These are phyloP conservation scores for Augochlora pura DNA, from an alignment of 1,140 invertebrate genomes.

Conservation along the genomic window DNA sequence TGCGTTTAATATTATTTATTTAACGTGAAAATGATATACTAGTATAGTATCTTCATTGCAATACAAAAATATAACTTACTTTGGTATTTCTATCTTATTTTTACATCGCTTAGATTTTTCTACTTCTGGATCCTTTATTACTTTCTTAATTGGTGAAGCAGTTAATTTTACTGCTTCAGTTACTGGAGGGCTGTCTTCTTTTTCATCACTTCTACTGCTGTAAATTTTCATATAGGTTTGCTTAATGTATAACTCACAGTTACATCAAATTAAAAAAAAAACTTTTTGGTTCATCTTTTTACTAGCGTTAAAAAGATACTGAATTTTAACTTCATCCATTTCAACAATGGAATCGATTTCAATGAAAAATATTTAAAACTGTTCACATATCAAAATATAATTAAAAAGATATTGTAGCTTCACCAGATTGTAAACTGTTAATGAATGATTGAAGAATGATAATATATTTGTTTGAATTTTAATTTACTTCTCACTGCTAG, in stretches of 20 bases:
- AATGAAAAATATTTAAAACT: no score
- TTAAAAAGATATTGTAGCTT: no score
- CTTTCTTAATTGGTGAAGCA: conserved; percentile 77
- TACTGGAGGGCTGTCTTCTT: conserved; percentile 75
- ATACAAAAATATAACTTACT: conserved; percentile 73
- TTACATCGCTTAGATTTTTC: conserved; percentile 79
- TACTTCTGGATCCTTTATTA: conserved; percentile 69
- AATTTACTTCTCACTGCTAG: conserved; percentile 75
- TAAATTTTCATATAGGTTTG: conserved; percentile 35
- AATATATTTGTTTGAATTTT: not conserved
- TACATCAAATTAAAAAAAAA: no score
- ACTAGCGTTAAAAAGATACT: not conserved
- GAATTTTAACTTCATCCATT: not conserved
- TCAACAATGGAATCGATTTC: no score
- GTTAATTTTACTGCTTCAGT: conserved; percentile 76
- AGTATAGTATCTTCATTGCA: not conserved
- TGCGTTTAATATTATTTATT: not conserved
- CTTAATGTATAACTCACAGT: not conserved
- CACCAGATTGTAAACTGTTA: not conserved
- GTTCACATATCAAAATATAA: no score
- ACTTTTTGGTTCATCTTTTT: no score
- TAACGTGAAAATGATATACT: not conserved
- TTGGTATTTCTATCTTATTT: conserved; percentile 80
- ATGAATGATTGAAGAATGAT: no score
- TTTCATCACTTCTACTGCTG: conserved; percentile 74